Percentiles rank a stretch among this genome's conserved stretches.
Evolutionary conservation across 2,888 invertebrate genomes (phyloP).

Genomic region (Caenorhabditis wallacei): DNA sequence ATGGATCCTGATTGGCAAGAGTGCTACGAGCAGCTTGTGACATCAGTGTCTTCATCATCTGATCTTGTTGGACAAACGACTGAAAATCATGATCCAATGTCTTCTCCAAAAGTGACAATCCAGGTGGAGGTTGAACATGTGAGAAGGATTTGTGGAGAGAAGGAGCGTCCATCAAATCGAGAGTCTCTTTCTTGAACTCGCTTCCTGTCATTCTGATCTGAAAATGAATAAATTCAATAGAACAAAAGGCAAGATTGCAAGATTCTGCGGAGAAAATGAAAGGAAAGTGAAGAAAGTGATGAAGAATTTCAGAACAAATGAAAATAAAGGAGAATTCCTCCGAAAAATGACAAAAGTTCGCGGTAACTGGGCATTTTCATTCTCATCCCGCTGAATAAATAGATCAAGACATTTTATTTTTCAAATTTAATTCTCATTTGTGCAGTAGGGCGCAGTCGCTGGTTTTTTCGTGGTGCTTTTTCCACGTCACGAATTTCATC

Average conservation of each 20-base stretch:
- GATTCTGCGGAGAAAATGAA: neutral
- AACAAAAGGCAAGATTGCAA: neutral
- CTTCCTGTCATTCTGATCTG: conserved; percentile 58
- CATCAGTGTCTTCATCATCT: conserved; percentile 31
- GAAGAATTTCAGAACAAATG: neutral
- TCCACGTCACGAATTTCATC: neutral
- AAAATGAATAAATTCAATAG: neutral
- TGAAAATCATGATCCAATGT: conserved; percentile 19
- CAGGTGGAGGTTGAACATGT: neutral
- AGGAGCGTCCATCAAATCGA: neutral
- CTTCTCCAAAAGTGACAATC: conserved; percentile 4
- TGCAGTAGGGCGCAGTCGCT: conserved; percentile 16
- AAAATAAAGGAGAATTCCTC: neutral
- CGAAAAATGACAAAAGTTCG: neutral
- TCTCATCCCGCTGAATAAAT: neutral
- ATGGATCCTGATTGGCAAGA: conserved; percentile 57
- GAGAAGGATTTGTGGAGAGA: conserved; percentile 6
- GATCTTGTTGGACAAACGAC: conserved; percentile 33
- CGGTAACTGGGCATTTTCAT: neutral
- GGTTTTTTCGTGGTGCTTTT: too few species aligned
- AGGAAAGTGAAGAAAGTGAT: neutral
- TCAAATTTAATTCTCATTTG: neutral
- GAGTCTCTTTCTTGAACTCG: neutral
- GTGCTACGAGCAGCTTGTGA: conserved; percentile 86
- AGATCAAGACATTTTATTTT: conserved; percentile 10